Conservation (phyloP, 2,797 vertebrate species). For the Pachyuromys duprasi region DNA sequence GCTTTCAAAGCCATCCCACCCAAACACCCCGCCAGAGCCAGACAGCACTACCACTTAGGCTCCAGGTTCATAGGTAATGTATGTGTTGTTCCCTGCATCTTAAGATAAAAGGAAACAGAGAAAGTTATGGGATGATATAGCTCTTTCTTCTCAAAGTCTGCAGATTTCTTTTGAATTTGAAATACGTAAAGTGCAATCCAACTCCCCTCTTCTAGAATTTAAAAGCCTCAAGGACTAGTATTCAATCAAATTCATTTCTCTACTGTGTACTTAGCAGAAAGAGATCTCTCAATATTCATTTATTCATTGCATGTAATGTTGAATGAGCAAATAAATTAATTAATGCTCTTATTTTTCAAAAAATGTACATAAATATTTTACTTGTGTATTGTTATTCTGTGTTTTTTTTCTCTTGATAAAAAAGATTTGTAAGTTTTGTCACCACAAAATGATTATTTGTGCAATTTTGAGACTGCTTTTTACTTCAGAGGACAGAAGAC, state of each 20-base stretch:
- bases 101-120: slow-evolving; percentile 41
- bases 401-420: background rate
- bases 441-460: background rate
- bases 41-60: background rate
- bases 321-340: background rate
- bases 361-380: background rate
- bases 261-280: background rate
- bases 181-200: background rate
- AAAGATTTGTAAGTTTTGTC: background rate
- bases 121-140: slow-evolving; percentile 16
- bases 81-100: background rate
- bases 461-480: background rate
- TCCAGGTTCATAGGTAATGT: background rate
- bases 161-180: slow-evolving; percentile 38
- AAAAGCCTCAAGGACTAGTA: background rate
- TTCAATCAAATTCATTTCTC: background rate
- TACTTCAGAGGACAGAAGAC: background rate
- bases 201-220: background rate
- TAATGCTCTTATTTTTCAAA: background rate
- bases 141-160: slow-evolving; percentile 28
- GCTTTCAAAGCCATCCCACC: background rate
- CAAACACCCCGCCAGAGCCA: background rate
- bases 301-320: background rate
- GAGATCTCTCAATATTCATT: background rate
- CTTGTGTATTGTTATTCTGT: slow-evolving; percentile 40